Conservation (phyloP, 37 sponge, comb jelly and placozoan genomes). For the Agelas oroides region DNA sequence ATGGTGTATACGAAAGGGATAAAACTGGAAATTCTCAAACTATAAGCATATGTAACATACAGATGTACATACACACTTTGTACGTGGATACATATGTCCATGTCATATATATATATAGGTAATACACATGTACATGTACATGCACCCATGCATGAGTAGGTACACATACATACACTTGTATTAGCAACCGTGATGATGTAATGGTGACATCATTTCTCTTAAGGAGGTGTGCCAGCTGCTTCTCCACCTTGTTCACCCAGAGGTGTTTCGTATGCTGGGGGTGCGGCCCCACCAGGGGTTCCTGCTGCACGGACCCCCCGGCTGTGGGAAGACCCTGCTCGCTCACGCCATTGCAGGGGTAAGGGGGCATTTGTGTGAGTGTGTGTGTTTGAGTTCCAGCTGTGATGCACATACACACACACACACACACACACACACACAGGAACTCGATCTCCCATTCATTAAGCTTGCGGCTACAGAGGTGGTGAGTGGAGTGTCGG, state of each 20-base stretch:
- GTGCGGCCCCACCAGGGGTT: constrained; percentile 87
- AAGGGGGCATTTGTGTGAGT: too few relatives aligned
- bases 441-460: constrained; percentile 91
- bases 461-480: constrained; percentile 93
- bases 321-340: constrained; percentile 97
- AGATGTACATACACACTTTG: too few relatives aligned
- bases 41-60: too few relatives aligned
- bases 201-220: background rate
- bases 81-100: too few relatives aligned
- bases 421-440: background rate
- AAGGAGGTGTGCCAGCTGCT: constrained; percentile 85
- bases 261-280: constrained; percentile 84
- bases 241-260: constrained; percentile 86
- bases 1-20: too few relatives aligned
- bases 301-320: constrained; percentile 98
- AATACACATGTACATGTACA: too few relatives aligned
- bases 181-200: background rate
- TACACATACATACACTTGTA: background rate
- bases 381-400: too few relatives aligned
- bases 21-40: too few relatives aligned
- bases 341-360: constrained; percentile 98
- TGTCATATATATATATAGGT: too few relatives aligned
- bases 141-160: too few relatives aligned
- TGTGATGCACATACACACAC: background rate
- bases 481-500: constrained; percentile 96